These are phyloP conservation scores for Phalangium opilio DNA, from an alignment of 2,888 invertebrate species.

Conservation along the genomic window DNA sequence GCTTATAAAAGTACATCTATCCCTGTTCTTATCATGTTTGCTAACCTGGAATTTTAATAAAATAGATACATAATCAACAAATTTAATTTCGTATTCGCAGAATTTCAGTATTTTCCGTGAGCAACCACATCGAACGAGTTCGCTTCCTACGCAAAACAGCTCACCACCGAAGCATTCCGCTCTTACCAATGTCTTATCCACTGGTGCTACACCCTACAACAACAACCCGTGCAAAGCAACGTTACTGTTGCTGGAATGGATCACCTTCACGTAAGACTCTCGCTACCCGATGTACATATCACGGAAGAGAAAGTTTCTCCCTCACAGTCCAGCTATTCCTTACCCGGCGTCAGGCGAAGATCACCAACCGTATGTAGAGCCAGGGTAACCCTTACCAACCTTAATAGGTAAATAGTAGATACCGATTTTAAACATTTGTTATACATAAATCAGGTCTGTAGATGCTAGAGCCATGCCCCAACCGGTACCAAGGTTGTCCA, in stretches of 20 bases:
- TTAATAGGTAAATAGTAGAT: too few relatives aligned
- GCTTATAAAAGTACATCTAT: too few relatives aligned
- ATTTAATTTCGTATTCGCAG: constrained; percentile 4
- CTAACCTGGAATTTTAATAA: too few relatives aligned
- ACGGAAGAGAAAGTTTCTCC: constrained; percentile 13
- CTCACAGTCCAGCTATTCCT: constrained; percentile 16
- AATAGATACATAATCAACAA: neutral
- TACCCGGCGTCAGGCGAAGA: constrained; percentile 10
- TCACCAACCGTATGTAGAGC: neutral
- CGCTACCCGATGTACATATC: constrained; percentile 15
- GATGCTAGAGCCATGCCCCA: constrained; percentile 16
- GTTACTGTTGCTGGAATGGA: constrained; percentile 4
- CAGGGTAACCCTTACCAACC: neutral
- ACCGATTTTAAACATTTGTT: too few relatives aligned
- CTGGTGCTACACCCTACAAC: too few relatives aligned
- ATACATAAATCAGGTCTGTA: constrained; percentile 8
- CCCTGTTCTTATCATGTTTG: too few relatives aligned
- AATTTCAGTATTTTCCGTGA: constrained; percentile 18
- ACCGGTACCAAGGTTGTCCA: constrained; percentile 4
- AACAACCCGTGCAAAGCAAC: neutral
- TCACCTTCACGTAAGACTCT: constrained; percentile 14
- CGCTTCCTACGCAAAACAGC: neutral
- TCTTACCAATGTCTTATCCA: too few relatives aligned
- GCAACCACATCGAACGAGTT: constrained; percentile 13
- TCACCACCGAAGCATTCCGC: too few relatives aligned